These are phyloP conservation scores for Copidosoma aretas DNA, from an alignment of 2,888 invertebrate species.

Conservation along the genomic window DNA sequence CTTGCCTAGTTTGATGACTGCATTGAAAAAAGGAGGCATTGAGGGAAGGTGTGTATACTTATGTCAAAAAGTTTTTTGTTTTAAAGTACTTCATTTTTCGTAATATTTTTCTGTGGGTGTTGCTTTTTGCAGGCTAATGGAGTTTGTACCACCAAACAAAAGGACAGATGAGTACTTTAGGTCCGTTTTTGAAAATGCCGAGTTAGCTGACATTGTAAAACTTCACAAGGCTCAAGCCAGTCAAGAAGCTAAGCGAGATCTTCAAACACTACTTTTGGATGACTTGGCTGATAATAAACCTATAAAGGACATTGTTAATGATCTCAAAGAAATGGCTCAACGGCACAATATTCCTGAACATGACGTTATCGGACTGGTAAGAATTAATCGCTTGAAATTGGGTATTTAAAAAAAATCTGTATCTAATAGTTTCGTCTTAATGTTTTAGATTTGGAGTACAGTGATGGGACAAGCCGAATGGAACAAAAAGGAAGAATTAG, in stretches of 20 bases:
- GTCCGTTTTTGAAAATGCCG: constrained; percentile 79
- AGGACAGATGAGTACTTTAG: constrained; percentile 89
- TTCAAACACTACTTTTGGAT: constrained; percentile 78
- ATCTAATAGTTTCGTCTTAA: constrained; percentile 15
- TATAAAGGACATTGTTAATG: constrained; percentile 83
- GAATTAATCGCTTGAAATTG: constrained; percentile 45
- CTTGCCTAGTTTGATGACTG: constrained; percentile 81
- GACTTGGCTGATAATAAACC: constrained; percentile 87
- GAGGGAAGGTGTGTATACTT: constrained; percentile 62
- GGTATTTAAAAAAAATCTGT: neutral
- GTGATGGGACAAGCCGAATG: constrained; percentile 96
- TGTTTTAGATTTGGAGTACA: constrained; percentile 84
- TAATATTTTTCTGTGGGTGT: neutral
- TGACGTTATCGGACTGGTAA: constrained; percentile 86
- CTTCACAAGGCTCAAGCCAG: constrained; percentile 84
- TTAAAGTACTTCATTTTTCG: constrained; percentile 12
- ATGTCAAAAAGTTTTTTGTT: neutral
- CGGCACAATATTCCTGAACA: constrained; percentile 88
- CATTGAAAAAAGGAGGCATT: constrained; percentile 86
- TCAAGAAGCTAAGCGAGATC: constrained; percentile 81
- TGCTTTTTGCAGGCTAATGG: constrained; percentile 73
- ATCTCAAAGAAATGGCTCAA: constrained; percentile 84
- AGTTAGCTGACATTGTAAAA: constrained; percentile 80
- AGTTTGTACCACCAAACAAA: constrained; percentile 93
- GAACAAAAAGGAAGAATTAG: constrained; percentile 97